These are phyloP conservation scores for Gibbula magus DNA, from an alignment of 2,888 invertebrate species.

Conservation along the genomic window DNA sequence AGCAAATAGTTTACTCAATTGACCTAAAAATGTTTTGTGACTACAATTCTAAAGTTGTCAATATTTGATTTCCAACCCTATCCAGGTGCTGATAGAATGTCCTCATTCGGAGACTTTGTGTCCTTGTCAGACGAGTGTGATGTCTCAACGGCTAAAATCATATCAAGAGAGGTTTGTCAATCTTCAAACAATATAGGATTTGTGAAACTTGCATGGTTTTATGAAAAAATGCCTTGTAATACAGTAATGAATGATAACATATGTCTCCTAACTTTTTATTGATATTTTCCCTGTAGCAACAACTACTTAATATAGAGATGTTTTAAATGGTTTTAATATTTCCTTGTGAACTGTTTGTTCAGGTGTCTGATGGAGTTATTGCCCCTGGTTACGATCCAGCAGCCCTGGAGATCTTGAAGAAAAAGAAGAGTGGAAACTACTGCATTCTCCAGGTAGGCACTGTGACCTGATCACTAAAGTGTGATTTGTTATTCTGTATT, in stretches of 20 bases:
- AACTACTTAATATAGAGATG: background rate
- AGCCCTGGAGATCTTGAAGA: conserved; percentile 89
- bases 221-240: no score
- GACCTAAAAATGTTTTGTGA: background rate
- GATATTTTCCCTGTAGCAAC: no score
- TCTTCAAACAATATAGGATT: no score
- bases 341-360: background rate
- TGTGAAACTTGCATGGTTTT: no score
- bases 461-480: no score
- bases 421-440: conserved; percentile 95
- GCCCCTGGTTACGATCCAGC: conserved; percentile 92
- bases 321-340: background rate
- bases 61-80: background rate
- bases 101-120: conserved; percentile 98
- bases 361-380: conserved; percentile 98
- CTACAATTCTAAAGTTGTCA: background rate
- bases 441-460: conserved; percentile 85
- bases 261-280: no score
- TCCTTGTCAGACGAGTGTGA: conserved; percentile 95
- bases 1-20: background rate
- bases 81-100: conserved; percentile 95
- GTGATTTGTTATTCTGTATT: no score
- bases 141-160: conserved; percentile 90
- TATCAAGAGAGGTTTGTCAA: conserved; percentile 81
- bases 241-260: no score